phyloP scores from a whole-genome alignment of 1,140 invertebrate species.

The Platyscapa corneri region DNA sequence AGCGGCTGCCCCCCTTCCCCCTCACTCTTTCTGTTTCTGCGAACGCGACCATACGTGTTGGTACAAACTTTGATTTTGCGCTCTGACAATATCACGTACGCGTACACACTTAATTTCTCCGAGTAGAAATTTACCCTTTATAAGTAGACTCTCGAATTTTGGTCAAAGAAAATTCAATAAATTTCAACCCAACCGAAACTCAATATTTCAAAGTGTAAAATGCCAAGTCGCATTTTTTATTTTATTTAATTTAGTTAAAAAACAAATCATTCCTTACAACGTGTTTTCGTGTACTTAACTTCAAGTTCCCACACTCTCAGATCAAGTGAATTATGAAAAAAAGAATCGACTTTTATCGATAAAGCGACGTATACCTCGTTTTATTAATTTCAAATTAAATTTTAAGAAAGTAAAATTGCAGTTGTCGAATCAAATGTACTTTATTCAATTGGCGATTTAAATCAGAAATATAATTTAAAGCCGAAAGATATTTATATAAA shows the following conservation, averaged over 20 bases:
- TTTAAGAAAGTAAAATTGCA: no score
- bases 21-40: neutral
- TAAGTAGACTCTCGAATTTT: neutral
- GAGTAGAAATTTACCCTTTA: neutral
- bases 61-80: neutral
- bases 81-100: neutral
- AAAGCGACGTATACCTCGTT: no score
- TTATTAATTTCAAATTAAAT: no score
- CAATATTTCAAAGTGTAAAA: neutral
- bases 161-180: neutral
- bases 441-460: no score
- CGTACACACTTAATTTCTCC: neutral
- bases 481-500: no score
- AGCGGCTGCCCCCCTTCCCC: conserved; percentile 26
- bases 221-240: neutral
- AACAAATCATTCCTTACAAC: neutral
- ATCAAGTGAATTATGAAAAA: neutral
- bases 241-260: neutral
- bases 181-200: neutral
- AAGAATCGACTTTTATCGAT: no score
- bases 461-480: no score
- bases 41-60: neutral
- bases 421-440: no score
- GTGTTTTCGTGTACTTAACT: neutral
- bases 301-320: neutral